A percentile compares a stretch with the other conserved stretches of the same genome.
Conservation (phyloP, 2,797 vertebrate species). For the Sebastes elongatus region DNA sequence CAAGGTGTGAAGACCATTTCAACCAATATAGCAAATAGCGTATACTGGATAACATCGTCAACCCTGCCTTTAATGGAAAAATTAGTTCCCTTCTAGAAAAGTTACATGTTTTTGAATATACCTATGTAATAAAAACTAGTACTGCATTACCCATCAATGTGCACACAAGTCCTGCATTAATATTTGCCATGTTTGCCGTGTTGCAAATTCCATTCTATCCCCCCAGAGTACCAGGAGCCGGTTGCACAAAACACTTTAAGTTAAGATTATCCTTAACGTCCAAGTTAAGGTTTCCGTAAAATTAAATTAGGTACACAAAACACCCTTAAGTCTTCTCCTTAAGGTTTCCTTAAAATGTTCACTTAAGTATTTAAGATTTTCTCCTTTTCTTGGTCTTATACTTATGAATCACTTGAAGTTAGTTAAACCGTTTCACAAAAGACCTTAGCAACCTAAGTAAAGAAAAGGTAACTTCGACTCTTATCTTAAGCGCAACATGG, state of each 20-base stretch:
- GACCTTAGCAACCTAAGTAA: too few relatives aligned
- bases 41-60: too few relatives aligned
- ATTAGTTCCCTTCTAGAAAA: too few relatives aligned
- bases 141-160: too few relatives aligned
- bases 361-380: not conserved
- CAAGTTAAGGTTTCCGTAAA: accelerated
- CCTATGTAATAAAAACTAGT: too few relatives aligned
- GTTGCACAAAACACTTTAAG: not conserved
- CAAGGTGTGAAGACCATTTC: too few relatives aligned
- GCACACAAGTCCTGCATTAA: not conserved
- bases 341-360: not conserved
- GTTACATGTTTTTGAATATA: too few relatives aligned
- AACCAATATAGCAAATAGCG: too few relatives aligned
- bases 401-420: not conserved
- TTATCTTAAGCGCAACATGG: not conserved
- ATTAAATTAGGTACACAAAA: not conserved
- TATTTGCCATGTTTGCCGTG: not conserved
- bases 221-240: not conserved
- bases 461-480: not conserved
- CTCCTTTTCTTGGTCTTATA: not conserved
- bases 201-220: not conserved
- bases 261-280: too few relatives aligned
- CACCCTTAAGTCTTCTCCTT: accelerated
- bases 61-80: too few relatives aligned
- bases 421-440: not conserved